A percentile compares a stretch with the other conserved stretches of the same genome.
These are phyloP conservation scores for Cephus pulcher DNA, from an alignment of 2,888 invertebrate species.

Conservation along the genomic window DNA sequence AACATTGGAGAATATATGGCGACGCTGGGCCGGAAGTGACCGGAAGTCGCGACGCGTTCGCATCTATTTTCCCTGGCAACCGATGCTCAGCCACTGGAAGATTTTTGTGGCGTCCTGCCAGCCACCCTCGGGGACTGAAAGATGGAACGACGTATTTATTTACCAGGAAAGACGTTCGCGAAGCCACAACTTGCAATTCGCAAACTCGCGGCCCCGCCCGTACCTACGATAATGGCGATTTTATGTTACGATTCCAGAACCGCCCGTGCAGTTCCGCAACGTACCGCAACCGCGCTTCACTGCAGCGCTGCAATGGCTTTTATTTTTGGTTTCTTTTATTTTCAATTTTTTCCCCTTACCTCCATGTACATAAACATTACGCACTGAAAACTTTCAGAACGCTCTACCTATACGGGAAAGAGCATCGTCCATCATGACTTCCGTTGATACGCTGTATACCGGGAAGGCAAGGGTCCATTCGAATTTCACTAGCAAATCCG, in stretches of 20 bases:
- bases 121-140: constrained; percentile 24
- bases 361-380: constrained; percentile 24
- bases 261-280: constrained; percentile 9
- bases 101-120: constrained; percentile 16
- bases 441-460: constrained; percentile 37
- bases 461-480: not conserved
- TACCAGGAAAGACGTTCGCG: constrained; percentile 31
- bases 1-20: not conserved
- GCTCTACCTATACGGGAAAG: constrained; percentile 28
- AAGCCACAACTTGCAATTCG: constrained; percentile 4
- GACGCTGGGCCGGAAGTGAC: not conserved
- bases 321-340: not conserved
- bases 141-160: constrained; percentile 51
- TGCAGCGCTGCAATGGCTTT: constrained; percentile 24
- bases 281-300: constrained; percentile 13
- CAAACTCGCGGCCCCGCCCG: not conserved
- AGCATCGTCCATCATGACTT: constrained; percentile 41
- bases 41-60: not conserved
- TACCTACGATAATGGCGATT: constrained; percentile 49
- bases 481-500: not conserved
- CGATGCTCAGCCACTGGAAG: not conserved
- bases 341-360: constrained; percentile 21
- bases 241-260: constrained; percentile 47
- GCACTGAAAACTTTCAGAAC: constrained; percentile 37
- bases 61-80: not conserved